A percentile compares a stretch with the other conserved stretches of the same genome.
Conservation (phyloP, 2,797 vertebrate species). For the Paguma larvata region DNA sequence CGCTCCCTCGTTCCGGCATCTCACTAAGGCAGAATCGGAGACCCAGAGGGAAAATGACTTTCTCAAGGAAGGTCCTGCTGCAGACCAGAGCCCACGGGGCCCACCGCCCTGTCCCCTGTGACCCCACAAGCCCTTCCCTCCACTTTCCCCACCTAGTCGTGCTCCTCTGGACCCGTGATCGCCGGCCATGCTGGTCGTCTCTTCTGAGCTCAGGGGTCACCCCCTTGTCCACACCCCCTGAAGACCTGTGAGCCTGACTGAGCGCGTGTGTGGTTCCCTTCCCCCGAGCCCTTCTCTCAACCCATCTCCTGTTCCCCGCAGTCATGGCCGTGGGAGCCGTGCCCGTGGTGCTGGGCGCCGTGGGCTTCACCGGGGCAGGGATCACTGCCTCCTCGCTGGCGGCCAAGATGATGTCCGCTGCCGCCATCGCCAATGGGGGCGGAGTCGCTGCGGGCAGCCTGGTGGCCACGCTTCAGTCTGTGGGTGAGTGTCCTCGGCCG, state of each 20-base stretch:
- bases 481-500: background rate
- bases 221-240: background rate
- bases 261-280: accelerated
- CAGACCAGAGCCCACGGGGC: background rate
- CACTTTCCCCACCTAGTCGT: too few relatives aligned
- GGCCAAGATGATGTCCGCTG: conserved; percentile 68
- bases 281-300: background rate
- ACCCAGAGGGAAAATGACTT: background rate
- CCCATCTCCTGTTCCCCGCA: background rate
- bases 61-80: background rate
- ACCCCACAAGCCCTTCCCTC: too few relatives aligned
- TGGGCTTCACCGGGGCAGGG: conserved; percentile 34
- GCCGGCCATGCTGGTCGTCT: background rate
- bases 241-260: background rate
- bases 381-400: background rate
- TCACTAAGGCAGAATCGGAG: background rate
- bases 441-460: background rate
- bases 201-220: background rate
- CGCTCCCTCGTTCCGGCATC: too few relatives aligned
- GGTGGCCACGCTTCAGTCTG: conserved; percentile 46
- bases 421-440: conserved; percentile 44
- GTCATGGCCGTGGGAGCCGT: accelerated
- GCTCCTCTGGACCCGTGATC: background rate
- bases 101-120: background rate
- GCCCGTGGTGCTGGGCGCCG: accelerated